These are phyloP conservation scores for Glareola pratincola DNA, from an alignment of 2,113 vertebrate species.

Conservation along the genomic window DNA sequence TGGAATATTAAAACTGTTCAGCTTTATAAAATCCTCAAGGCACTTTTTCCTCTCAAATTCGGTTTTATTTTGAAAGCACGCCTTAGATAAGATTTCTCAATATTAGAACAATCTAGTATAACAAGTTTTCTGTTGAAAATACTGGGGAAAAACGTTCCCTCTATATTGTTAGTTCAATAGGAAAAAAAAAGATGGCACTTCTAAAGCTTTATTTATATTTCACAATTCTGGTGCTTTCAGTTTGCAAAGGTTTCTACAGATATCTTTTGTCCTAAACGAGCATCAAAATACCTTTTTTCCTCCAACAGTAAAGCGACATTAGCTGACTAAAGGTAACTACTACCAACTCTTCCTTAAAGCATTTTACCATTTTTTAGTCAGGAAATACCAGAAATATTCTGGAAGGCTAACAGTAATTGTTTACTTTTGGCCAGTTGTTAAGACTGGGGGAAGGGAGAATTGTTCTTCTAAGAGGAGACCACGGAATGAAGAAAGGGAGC, in stretches of 20 bases:
- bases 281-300: not conserved
- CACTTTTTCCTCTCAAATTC: slow-evolving; percentile 14
- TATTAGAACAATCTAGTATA: not conserved
- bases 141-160: not conserved
- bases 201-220: not conserved
- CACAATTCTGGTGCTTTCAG: not conserved
- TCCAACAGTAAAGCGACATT: not conserved
- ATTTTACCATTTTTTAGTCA: not conserved
- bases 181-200: not conserved
- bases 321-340: not conserved
- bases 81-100: slow-evolving; percentile 32
- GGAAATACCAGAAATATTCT: not conserved
- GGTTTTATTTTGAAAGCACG: slow-evolving; percentile 17
- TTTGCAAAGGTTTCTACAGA: not conserved
- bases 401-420: not conserved
- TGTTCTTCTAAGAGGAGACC: not conserved
- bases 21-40: slow-evolving; percentile 38
- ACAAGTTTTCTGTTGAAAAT: slow-evolving; percentile 7
- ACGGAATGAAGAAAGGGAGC: not conserved
- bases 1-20: slow-evolving; percentile 34
- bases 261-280: not conserved
- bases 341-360: not conserved
- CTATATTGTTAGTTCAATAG: not conserved
- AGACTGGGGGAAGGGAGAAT: not conserved
- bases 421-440: not conserved